Base-by-base conservation (phyloP, 2,797 vertebrate genomes). In the Hypotaenidia philippensis region DNA sequence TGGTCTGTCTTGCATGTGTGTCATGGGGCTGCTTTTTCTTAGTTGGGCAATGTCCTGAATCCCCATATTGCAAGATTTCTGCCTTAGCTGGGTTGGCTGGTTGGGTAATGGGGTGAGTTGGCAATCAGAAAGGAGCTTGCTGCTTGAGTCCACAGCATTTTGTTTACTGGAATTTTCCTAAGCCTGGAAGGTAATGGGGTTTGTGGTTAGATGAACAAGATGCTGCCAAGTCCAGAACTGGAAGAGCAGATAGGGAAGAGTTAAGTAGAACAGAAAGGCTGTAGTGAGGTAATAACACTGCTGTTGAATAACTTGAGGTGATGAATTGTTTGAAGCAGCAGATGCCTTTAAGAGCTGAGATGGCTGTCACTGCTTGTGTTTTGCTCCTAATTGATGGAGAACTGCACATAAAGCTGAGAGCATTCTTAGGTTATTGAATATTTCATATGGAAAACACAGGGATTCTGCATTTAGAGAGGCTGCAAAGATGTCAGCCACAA, bases 301-400 rank as follows among this genome's bases (percentile, higher is more conserved):
- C 94, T 22, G 8, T n/a, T 64, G 77, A 65, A 60, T 47, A 79
- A 79, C 32, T 74, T 61, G 76, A 83, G 47, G 57, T 86, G 81
- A 81, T 70, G 80, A 59, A 61, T 90, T 82, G 85, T 78, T 92
- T 47, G 86, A 75, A 94, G 64, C 63, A 56, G 53, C 64, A 61
- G 83, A 70, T 68, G 61, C 80, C 75, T 93, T 81, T 89, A 75
- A 95, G 93, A 81, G 86, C 94, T 2, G 84, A 77, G 85, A 85
- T 94, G 96, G 79, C 97, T 95, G 90, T 96, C 72, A 63, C 45
- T 82, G 84, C 91, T 45, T 45, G 60, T 83, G 91, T 76, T 90
- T 84, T 81, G 53, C 72, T 81, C 72, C 81, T 92, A 77, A 95
- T 77, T 92, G 93, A 92, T 88, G 77, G 69, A 68, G 93, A 79